phyloP scores from a whole-genome alignment of 2,797 vertebrate genomes.

The Brotogeris chrysoptera region DNA sequence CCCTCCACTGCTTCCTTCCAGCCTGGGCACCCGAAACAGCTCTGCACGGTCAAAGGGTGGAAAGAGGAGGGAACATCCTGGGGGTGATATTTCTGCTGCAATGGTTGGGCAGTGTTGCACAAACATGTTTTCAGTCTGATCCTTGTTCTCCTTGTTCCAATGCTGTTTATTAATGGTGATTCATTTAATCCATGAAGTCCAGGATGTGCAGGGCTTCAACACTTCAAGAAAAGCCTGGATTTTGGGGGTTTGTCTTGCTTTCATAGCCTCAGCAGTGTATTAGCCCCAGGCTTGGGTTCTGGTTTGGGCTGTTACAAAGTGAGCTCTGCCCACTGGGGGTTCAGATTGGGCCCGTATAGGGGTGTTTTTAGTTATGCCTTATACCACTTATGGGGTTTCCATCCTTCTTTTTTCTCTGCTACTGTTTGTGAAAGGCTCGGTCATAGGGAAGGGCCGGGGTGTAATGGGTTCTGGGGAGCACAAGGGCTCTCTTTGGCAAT shows the following conservation, averaged over 20 bases:
- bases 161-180: background rate
- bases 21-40: background rate
- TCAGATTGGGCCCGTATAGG: too few species aligned
- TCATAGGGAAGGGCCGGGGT: background rate
- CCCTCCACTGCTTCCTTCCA: background rate
- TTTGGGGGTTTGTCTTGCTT: background rate
- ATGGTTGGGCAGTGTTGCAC: background rate
- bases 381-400: background rate
- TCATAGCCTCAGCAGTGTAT: background rate
- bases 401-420: background rate
- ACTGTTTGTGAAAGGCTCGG: background rate
- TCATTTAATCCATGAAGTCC: background rate
- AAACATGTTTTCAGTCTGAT: background rate
- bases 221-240: background rate
- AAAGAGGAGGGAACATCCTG: accelerated
- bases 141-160: background rate
- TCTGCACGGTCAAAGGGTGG: background rate
- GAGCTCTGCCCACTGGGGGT: accelerated
- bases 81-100: background rate
- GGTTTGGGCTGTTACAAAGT: background rate
- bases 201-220: background rate
- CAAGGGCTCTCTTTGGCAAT: background rate
- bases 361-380: background rate
- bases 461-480: background rate
- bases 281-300: background rate